phyloP scores from a whole-genome alignment of 2,113 vertebrate species.

The Ginglymostoma cirratum region DNA sequence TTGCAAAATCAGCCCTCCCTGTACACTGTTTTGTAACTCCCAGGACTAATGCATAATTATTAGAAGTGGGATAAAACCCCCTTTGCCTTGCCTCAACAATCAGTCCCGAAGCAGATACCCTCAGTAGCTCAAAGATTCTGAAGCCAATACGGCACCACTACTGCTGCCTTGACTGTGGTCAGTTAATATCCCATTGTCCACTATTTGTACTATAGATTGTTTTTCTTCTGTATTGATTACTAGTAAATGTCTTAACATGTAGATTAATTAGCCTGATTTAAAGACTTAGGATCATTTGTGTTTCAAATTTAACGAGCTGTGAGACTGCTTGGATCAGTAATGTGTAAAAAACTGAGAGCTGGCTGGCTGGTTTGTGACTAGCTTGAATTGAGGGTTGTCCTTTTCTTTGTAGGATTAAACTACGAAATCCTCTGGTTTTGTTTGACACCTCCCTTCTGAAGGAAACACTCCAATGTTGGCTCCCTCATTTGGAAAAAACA shows the following conservation, averaged over 20 bases:
- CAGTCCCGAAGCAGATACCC: neutral
- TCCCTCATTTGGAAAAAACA: slow-evolving; percentile 64
- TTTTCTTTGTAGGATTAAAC: slow-evolving; percentile 59
- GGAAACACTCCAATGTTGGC: slow-evolving; percentile 69
- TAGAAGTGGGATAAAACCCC: neutral
- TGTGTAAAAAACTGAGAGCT: neutral
- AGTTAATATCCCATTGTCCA: neutral
- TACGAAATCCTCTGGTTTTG: slow-evolving; percentile 77
- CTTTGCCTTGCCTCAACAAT: neutral
- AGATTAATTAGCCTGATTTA: neutral
- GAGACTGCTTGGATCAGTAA: neutral
- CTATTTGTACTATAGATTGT: neutral
- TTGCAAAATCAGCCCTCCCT: neutral
- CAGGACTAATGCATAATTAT: neutral
- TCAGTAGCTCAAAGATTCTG: neutral
- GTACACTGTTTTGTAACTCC: neutral
- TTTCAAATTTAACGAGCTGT: neutral
- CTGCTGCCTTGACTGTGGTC: neutral
- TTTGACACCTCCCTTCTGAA: slow-evolving; percentile 66
- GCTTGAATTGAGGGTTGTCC: neutral
- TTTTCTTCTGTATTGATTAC: neutral
- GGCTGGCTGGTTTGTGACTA: neutral
- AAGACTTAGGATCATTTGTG: neutral
- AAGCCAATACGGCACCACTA: neutral
- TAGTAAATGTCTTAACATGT: neutral